Percentiles rank a stretch among this genome's conserved stretches.
phyloP scores from a whole-genome alignment of 2,888 invertebrate species.

The Conops quadrifasciatus region DNA sequence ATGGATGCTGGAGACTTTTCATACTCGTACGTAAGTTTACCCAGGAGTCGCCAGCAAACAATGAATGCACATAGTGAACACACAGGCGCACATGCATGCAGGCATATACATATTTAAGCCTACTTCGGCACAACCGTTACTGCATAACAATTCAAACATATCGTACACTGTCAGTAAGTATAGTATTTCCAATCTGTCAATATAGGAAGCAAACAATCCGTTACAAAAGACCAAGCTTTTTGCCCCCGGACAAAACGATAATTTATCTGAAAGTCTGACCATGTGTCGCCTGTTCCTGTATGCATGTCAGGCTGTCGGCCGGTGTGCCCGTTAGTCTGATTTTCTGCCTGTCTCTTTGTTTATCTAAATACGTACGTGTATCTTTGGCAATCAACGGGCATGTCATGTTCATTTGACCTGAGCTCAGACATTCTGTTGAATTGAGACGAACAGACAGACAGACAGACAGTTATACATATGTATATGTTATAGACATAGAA shows the following conservation, averaged over 20 bases:
- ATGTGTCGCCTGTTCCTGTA: constrained; percentile 3
- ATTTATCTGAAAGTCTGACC: constrained; percentile 24
- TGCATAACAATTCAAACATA: background rate
- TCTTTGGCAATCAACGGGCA: background rate
- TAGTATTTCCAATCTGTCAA: constrained; percentile 28
- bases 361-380: background rate
- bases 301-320: background rate
- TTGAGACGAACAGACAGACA: background rate
- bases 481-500: too few relatives aligned
- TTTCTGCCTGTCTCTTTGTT: background rate
- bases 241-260: constrained; percentile 15
- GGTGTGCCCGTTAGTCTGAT: too few relatives aligned
- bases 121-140: background rate
- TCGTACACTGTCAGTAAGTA: background rate
- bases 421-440: background rate
- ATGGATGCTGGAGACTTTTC: too few relatives aligned
- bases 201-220: constrained; percentile 21
- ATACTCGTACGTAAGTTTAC: too few relatives aligned
- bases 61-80: too few relatives aligned
- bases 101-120: background rate
- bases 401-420: background rate
- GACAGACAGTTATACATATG: background rate
- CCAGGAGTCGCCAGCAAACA: too few relatives aligned
- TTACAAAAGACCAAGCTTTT: constrained; percentile 3
- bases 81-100: background rate